phyloP scores from a whole-genome alignment of 2,797 vertebrate genomes.

The Hyperoplus lanceolatus region DNA sequence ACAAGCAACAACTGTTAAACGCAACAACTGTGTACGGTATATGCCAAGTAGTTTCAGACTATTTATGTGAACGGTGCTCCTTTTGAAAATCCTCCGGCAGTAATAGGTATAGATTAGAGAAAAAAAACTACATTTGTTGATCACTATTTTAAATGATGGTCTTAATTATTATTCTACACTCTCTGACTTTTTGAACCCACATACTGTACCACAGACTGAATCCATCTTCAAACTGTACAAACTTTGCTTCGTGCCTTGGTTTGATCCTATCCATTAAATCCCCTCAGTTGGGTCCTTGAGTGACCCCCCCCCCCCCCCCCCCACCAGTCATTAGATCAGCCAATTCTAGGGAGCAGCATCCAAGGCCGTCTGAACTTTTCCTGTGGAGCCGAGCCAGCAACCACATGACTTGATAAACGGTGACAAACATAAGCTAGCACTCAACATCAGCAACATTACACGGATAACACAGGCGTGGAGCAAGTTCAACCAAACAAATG shows the following conservation, averaged over 20 bases:
- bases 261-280: constrained; percentile 64
- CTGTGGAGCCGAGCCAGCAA: constrained; percentile 67
- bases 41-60: constrained; percentile 17
- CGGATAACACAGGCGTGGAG: constrained; percentile 37
- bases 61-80: constrained; percentile 1
- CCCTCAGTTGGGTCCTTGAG: constrained; percentile 28
- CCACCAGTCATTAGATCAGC: constrained; percentile 60
- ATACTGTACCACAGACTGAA: constrained; percentile 30
- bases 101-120: neutral
- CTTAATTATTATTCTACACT: neutral
- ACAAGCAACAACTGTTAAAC: constrained; percentile 37
- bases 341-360: constrained; percentile 54
- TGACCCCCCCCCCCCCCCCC: constrained; percentile 36
- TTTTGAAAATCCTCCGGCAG: constrained; percentile 5
- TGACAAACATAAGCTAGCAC: constrained; percentile 70
- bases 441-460: constrained; percentile 39
- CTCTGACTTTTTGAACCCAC: neutral
- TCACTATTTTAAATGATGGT: constrained; percentile 8
- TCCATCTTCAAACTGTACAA: constrained; percentile 41
- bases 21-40: constrained; percentile 5
- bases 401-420: constrained; percentile 72
- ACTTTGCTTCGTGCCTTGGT: constrained; percentile 35
- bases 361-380: constrained; percentile 53
- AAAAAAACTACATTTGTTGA: constrained; percentile 13
- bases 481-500: constrained; percentile 52